These are phyloP conservation scores for Melanocharis versteri DNA, from an alignment of 2,113 vertebrate genomes.

Conservation along the genomic window DNA sequence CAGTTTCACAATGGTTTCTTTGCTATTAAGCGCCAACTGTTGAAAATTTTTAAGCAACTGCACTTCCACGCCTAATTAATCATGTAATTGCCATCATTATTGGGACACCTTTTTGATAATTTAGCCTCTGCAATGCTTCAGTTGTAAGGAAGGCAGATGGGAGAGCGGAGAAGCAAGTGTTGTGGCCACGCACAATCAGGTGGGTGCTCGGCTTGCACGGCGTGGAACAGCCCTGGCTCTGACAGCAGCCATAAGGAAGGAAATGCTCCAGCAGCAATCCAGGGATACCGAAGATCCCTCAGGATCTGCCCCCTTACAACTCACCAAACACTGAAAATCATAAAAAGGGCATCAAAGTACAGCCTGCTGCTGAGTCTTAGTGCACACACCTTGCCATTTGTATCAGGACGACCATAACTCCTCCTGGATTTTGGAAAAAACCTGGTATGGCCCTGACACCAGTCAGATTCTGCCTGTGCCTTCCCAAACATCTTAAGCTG, in stretches of 20 bases:
- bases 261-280: background rate
- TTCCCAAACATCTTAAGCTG: background rate
- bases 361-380: background rate
- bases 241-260: background rate
- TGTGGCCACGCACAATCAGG: background rate
- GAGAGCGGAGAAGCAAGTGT: background rate
- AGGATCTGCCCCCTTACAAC: background rate
- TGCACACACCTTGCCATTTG: rapidly evolving
- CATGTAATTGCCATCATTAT: slow-evolving; percentile 62
- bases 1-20: background rate
- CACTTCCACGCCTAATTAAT: slow-evolving; percentile 61
- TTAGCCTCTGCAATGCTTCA: slow-evolving; percentile 19
- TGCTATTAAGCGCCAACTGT: slow-evolving; percentile 30
- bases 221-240: background rate
- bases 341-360: background rate
- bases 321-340: background rate
- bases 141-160: background rate
- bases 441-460: rapidly evolving
- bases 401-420: rapidly evolving
- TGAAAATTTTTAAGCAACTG: slow-evolving; percentile 51
- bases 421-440: background rate
- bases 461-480: background rate
- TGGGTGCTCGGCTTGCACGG: background rate
- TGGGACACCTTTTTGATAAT: slow-evolving; percentile 46
- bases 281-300: background rate